These are phyloP conservation scores for Gnathonemus longibarbis DNA, from an alignment of 2,113 vertebrate genomes.

Conservation along the genomic window DNA sequence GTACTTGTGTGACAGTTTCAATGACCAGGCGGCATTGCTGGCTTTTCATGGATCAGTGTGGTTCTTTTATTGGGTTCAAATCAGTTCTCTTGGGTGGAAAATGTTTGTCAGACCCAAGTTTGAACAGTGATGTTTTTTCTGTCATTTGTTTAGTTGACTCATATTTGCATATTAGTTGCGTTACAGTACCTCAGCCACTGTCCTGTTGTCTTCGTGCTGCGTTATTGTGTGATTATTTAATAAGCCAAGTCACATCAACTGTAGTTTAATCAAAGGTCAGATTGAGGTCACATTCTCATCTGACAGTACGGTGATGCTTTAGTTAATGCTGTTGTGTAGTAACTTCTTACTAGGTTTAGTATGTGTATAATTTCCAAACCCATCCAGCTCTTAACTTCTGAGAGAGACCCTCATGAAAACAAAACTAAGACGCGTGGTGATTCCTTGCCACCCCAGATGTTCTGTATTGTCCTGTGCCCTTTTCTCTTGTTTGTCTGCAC, in stretches of 20 bases:
- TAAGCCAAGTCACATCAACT: not conserved
- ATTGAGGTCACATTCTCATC: not conserved
- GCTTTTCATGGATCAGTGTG: not conserved
- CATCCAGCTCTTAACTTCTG: not conserved
- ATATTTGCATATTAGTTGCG: not conserved
- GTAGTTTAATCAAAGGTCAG: not conserved
- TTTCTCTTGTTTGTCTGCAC: not conserved
- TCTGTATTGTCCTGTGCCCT: not conserved
- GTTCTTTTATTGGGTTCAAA: not conserved
- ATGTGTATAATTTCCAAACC: not conserved
- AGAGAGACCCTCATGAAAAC: not conserved
- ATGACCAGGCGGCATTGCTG: not conserved
- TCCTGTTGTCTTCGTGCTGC: not conserved
- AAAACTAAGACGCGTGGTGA: not conserved
- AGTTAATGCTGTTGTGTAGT: not conserved
- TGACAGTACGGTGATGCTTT: not conserved
- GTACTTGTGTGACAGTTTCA: not conserved
- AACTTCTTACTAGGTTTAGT: not conserved
- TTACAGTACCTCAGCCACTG: not conserved
- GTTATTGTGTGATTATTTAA: not conserved
- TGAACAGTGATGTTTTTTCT: not conserved
- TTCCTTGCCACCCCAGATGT: not conserved
- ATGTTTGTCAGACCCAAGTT: not conserved
- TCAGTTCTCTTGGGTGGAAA: not conserved
- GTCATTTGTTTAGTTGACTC: not conserved